Percentiles rank a stretch among this genome's conserved stretches.
Evolutionary conservation across 2,113 vertebrate species (phyloP).

Genomic region (Corythornis madagascariensis): DNA sequence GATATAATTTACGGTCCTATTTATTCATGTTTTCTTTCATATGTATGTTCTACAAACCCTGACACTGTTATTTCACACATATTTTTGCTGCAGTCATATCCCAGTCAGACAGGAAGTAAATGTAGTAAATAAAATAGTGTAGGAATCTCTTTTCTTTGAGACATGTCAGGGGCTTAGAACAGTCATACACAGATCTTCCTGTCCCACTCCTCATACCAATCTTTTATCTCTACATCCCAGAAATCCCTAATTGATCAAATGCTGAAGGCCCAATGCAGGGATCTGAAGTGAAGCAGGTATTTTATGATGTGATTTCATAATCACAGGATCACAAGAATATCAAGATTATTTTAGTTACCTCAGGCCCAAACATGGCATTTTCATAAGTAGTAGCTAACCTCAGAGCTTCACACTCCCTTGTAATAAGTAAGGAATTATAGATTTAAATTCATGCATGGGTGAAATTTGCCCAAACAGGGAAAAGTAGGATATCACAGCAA

Average conservation of each 20-base stretch:
- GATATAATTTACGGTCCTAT: not conserved
- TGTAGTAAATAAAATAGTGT: not conserved
- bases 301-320: not conserved
- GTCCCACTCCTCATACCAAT: not conserved
- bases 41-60: not conserved
- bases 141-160: not conserved
- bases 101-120: not conserved
- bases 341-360: not conserved
- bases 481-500: not conserved
- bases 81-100: not conserved
- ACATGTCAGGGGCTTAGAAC: not conserved
- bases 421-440: not conserved
- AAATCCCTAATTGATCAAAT: not conserved
- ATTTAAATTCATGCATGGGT: not conserved
- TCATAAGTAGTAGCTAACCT: not conserved
- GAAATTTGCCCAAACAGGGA: not conserved
- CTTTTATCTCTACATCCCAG: not conserved
- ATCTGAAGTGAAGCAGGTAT: not conserved
- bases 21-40: not conserved
- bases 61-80: not conserved
- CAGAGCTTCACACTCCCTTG: not conserved
- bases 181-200: not conserved
- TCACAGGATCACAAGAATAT: not conserved
- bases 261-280: not conserved
- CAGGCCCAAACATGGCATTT: not conserved